These are phyloP conservation scores for Lordiphosa stackelbergi DNA, from an alignment of 1,140 invertebrate genomes.

Conservation along the genomic window DNA sequence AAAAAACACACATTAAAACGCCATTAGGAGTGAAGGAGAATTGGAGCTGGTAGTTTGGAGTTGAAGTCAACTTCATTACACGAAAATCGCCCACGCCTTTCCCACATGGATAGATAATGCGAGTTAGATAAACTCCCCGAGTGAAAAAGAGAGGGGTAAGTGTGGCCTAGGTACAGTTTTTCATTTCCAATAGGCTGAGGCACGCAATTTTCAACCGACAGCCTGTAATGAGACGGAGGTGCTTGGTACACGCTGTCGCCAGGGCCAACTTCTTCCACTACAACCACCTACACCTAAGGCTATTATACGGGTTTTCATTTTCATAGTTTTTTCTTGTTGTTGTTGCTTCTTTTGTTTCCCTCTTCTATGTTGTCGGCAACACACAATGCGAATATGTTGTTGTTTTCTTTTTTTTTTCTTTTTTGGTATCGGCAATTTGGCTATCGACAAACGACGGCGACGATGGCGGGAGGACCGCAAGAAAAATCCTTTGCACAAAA, in stretches of 20 bases:
- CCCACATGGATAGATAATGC: constrained; percentile 46
- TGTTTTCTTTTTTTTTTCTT: constrained; percentile 8
- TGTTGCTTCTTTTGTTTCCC: constrained; percentile 25
- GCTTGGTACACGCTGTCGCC: constrained; percentile 63
- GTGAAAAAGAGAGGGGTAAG: not conserved
- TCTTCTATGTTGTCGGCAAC: constrained; percentile 11
- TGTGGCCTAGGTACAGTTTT: constrained; percentile 10
- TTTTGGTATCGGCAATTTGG: constrained; percentile 49
- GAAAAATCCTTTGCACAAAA: constrained; percentile 52
- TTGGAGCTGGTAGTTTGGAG: constrained; percentile 13
- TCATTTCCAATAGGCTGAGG: constrained; percentile 30
- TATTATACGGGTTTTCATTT: constrained; percentile 58
- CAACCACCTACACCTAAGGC: constrained; percentile 16
- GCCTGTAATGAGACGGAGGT: constrained; percentile 52
- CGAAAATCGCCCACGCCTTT: constrained; percentile 48
- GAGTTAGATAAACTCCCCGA: constrained; percentile 3
- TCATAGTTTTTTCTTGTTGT: constrained; percentile 42
- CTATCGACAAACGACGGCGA: constrained; percentile 37
- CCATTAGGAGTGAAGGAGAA: constrained; percentile 42
- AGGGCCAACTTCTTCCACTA: constrained; percentile 12
- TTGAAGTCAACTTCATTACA: constrained; percentile 57
- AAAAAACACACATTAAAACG: constrained; percentile 52
- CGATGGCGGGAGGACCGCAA: constrained; percentile 23
- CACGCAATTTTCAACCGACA: constrained; percentile 51
- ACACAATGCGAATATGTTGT: constrained; percentile 48